Evolutionary conservation across 1,140 invertebrate species (phyloP).

Genomic region (Metaphire vulgaris): DNA sequence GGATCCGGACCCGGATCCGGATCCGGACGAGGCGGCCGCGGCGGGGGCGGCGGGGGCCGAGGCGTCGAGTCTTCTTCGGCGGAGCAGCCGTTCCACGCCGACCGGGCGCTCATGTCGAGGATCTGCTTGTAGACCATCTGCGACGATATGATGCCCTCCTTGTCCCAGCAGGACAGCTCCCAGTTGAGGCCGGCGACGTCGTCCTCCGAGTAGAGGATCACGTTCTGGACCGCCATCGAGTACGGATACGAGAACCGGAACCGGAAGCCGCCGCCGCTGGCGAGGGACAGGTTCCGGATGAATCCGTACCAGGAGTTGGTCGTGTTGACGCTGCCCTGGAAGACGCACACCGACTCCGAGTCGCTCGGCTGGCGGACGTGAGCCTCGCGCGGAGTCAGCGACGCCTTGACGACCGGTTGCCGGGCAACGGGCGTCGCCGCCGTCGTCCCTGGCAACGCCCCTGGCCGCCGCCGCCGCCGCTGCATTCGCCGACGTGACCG

Average conservation of each 20-base stretch:
- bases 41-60: too few relatives aligned
- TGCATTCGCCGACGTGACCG: slow-evolving; percentile 14
- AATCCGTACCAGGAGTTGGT: slow-evolving; percentile 25
- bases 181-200: slow-evolving; percentile 14
- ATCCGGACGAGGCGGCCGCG: too few relatives aligned
- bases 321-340: slow-evolving; percentile 24
- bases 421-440: not conserved
- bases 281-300: slow-evolving; percentile 18
- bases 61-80: not conserved
- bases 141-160: slow-evolving; percentile 24
- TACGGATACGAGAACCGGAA: slow-evolving; percentile 23
- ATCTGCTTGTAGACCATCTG: slow-evolving; percentile 17
- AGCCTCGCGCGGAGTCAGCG: slow-evolving; percentile 9
- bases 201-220: slow-evolving; percentile 20
- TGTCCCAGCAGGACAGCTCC: slow-evolving; percentile 26
- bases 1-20: too few relatives aligned
- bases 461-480: too few relatives aligned
- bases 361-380: not conserved
- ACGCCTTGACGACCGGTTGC: slow-evolving; percentile 2
- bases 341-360: slow-evolving; percentile 14
- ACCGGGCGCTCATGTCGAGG: slow-evolving; percentile 24
- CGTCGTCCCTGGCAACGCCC: too few relatives aligned
- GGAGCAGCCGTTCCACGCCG: slow-evolving; percentile 23
- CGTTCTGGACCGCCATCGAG: slow-evolving; percentile 23
- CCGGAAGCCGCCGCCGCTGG: slow-evolving; percentile 18